Evolutionary conservation across 2,888 invertebrate genomes (phyloP).

Genomic region (Clusia tigrina): DNA sequence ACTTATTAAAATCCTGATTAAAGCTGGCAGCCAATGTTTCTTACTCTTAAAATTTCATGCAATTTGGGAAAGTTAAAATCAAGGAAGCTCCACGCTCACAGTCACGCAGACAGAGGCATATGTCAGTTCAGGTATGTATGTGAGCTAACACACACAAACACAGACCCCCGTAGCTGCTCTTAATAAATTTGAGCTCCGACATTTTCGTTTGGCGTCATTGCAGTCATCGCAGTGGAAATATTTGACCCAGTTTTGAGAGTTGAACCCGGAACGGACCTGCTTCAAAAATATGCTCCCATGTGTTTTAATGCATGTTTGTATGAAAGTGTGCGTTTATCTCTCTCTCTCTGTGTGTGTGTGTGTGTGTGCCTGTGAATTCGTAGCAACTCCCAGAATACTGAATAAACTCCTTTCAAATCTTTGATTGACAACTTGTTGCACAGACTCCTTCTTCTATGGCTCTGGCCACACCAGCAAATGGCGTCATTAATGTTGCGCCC

Average conservation of each 20-base stretch:
- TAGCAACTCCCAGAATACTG: background rate
- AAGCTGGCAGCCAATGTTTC: no score
- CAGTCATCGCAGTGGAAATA: background rate
- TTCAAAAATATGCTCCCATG: no score
- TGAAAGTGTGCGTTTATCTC: no score
- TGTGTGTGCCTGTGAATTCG: constrained; percentile 21
- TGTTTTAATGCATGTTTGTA: no score
- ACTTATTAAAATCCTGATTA: no score
- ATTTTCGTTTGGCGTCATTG: background rate
- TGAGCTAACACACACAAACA: background rate
- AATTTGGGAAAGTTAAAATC: no score
- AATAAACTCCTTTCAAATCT: background rate
- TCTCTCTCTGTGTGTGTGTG: constrained; percentile 32
- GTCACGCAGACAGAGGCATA: no score
- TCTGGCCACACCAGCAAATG: background rate
- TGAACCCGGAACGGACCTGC: background rate
- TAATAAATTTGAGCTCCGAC: background rate
- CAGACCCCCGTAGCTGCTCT: no score
- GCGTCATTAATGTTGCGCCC: background rate
- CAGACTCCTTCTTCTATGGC: no score
- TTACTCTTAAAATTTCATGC: no score
- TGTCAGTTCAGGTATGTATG: background rate
- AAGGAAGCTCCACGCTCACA: no score
- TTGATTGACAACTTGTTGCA: background rate
- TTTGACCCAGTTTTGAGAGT: background rate